A percentile compares a stretch with the other conserved stretches of the same genome.
phyloP scores from a whole-genome alignment of 1,140 invertebrate species.

The Ganaspis sp. region DNA sequence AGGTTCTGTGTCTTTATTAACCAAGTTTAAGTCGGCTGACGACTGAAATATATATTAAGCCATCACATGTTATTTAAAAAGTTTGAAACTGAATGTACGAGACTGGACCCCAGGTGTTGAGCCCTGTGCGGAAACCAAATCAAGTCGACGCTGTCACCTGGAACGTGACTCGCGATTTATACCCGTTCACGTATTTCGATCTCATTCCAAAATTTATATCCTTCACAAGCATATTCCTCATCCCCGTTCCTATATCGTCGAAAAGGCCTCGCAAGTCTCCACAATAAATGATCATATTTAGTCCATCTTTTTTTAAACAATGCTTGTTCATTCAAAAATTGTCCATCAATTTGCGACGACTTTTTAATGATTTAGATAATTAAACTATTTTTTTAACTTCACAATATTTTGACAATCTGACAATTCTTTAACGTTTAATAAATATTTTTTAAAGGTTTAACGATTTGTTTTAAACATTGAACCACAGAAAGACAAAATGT shows the following conservation, averaged over 20 bases:
- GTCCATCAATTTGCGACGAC: no score
- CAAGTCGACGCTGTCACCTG: slow-evolving; percentile 77
- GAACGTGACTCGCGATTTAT: slow-evolving; percentile 74
- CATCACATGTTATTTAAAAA: not conserved
- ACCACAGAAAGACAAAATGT: no score
- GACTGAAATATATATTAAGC: not conserved
- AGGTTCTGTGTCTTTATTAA: slow-evolving; percentile 14
- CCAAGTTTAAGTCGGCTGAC: not conserved
- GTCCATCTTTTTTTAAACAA: no score
- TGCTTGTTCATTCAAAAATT: not conserved
- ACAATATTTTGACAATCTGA: no score
- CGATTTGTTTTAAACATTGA: no score
- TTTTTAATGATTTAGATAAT: no score
- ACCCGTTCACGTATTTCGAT: slow-evolving; percentile 43
- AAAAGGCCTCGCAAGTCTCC: not conserved
- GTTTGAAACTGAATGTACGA: slow-evolving; percentile 74
- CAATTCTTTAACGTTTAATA: no score
- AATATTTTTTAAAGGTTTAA: no score
- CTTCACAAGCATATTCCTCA: not conserved
- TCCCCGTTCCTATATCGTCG: not conserved
- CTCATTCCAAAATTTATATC: slow-evolving; percentile 7
- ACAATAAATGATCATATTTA: not conserved
- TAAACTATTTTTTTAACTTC: no score
- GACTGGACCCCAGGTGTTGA: slow-evolving; percentile 77
- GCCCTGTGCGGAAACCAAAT: slow-evolving; percentile 78